phyloP scores from a whole-genome alignment of 2,888 invertebrate genomes.

The Saturnia japonica region DNA sequence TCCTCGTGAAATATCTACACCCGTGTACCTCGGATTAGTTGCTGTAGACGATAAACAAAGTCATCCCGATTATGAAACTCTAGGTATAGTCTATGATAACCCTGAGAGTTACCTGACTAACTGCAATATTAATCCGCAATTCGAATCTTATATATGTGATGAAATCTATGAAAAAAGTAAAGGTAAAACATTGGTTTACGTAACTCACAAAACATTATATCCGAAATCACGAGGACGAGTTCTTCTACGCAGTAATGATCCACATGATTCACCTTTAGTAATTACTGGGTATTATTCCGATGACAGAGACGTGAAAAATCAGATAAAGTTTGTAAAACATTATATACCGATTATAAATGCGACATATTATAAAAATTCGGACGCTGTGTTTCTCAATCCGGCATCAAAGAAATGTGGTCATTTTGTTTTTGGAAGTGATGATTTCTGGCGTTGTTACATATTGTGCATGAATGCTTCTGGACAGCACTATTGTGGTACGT shows the following conservation, averaged over 20 bases:
- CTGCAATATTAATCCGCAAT: not conserved
- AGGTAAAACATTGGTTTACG: constrained; percentile 2
- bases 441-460: constrained; percentile 27
- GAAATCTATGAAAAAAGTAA: not conserved
- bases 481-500: constrained; percentile 29
- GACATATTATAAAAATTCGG: constrained; percentile 13
- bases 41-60: not conserved
- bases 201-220: constrained; percentile 10
- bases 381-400: constrained; percentile 6
- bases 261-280: constrained; percentile 5
- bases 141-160: constrained; percentile 6
- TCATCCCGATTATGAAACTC: constrained; percentile 5
- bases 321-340: constrained; percentile 10
- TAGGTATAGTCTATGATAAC: not conserved
- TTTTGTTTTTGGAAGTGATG: not conserved
- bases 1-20: constrained; percentile 13
- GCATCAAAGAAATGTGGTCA: not conserved
- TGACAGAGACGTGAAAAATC: constrained; percentile 12
- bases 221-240: constrained; percentile 17
- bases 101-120: constrained; percentile 8
- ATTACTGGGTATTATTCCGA: constrained; percentile 5
- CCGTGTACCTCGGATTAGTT: constrained; percentile 5
- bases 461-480: constrained; percentile 21
- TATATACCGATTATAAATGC: constrained; percentile 11
- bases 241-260: constrained; percentile 12